Conservation (phyloP, 2,113 vertebrate genomes). For the Mola mola region DNA sequence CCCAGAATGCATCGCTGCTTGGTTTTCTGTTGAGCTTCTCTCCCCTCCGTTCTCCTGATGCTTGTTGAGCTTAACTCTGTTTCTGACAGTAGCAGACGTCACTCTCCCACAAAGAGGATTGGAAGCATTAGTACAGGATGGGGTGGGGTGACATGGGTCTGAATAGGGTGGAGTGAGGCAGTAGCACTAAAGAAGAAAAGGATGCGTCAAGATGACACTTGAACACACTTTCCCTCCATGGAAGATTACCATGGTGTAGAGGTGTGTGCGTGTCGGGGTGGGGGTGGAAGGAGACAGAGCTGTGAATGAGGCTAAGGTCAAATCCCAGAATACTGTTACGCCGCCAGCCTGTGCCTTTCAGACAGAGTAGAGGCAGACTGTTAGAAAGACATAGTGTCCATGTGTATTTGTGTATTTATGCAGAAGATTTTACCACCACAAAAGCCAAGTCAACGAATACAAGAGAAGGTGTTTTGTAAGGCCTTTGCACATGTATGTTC, state of each 20-base stretch:
- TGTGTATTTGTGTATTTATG: neutral
- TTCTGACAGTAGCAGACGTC: slow-evolving; percentile 85
- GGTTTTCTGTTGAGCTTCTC: slow-evolving; percentile 64
- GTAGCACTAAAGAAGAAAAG: slow-evolving; percentile 47
- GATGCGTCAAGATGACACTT: slow-evolving; percentile 60
- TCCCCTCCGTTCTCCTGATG: slow-evolving; percentile 60
- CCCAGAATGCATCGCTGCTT: slow-evolving; percentile 32
- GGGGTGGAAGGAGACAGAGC: slow-evolving; percentile 30
- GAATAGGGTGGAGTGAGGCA: slow-evolving; percentile 63
- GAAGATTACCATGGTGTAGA: slow-evolving; percentile 52
- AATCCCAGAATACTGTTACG: slow-evolving; percentile 28
- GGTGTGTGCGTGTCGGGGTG: slow-evolving; percentile 16
- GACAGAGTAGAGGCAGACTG: neutral
- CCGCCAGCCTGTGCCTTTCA: neutral
- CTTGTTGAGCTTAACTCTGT: slow-evolving; percentile 82
- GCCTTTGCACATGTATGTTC: neutral
- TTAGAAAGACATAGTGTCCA: neutral
- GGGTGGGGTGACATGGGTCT: slow-evolving; percentile 74
- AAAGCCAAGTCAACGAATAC: neutral
- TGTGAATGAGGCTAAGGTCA: slow-evolving; percentile 47
- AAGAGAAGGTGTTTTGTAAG: neutral
- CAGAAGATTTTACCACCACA: fast-evolving
- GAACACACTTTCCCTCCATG: slow-evolving; percentile 35
- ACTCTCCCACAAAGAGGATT: slow-evolving; percentile 87
- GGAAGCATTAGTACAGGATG: slow-evolving; percentile 78